These are phyloP conservation scores for Leptocoma aspasia DNA, from an alignment of 2,113 vertebrate species.

Conservation along the genomic window DNA sequence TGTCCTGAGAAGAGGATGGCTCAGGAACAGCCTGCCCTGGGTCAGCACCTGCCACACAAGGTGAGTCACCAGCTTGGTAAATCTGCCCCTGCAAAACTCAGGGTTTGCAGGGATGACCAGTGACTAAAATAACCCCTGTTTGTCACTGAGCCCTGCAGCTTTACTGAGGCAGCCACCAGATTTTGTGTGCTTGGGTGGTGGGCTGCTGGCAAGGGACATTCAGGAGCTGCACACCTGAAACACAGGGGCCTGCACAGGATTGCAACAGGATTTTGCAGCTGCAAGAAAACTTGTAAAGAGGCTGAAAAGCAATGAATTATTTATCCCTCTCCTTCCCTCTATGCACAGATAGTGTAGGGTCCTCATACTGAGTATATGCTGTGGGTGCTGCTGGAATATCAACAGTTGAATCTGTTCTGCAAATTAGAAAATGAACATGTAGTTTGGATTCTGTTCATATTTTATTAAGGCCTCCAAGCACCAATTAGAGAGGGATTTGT, in stretches of 20 bases:
- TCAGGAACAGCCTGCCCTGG: background rate
- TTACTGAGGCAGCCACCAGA: background rate
- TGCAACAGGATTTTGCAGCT: background rate
- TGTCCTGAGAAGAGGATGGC: background rate
- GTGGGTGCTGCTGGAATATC: background rate
- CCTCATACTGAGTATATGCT: background rate
- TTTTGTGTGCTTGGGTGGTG: background rate
- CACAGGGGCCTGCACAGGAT: background rate
- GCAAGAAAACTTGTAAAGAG: background rate
- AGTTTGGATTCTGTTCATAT: background rate
- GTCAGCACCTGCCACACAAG: background rate
- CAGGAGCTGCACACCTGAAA: background rate
- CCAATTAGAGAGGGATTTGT: constrained; percentile 46
- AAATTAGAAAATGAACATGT: background rate
- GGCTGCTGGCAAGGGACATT: background rate
- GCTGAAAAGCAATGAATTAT: background rate
- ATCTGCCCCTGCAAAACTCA: background rate
- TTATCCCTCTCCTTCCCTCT: background rate
- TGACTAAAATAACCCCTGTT: background rate
- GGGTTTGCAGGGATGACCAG: background rate
- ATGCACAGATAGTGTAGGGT: background rate
- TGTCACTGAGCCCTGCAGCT: background rate
- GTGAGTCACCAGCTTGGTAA: background rate
- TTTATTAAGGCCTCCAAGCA: background rate
- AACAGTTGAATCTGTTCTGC: background rate